phyloP scores from a whole-genome alignment of 2,797 vertebrate genomes.

The Crenichthys baileyi region DNA sequence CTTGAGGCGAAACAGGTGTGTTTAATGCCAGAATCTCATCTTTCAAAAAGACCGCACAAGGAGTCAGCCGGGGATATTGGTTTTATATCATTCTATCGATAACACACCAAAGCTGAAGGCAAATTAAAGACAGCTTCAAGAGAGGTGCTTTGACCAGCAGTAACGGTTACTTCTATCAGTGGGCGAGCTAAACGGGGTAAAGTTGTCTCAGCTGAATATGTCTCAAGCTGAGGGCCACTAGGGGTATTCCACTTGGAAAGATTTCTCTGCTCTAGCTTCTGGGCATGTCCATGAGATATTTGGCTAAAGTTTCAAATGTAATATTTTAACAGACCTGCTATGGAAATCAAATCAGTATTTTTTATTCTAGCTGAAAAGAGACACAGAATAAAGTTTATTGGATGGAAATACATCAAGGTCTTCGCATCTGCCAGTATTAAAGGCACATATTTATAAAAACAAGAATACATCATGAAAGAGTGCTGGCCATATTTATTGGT shows the following conservation, averaged over 20 bases:
- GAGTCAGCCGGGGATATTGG: constrained; percentile 62
- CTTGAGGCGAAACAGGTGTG: constrained; percentile 75
- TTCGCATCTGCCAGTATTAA: background rate
- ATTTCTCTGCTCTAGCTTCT: constrained; percentile 11
- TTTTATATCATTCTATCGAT: constrained; percentile 70
- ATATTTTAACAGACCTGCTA: constrained; percentile 10
- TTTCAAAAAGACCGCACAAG: constrained; percentile 67
- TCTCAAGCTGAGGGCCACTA: constrained; percentile 45
- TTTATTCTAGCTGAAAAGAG: background rate
- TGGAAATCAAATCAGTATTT: constrained; percentile 9
- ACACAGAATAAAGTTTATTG: background rate
- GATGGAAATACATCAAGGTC: background rate
- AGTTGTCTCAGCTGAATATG: constrained; percentile 55
- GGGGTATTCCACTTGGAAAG: constrained; percentile 41
- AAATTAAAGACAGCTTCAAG: constrained; percentile 67
- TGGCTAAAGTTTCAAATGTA: constrained; percentile 6
- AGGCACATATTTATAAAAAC: background rate
- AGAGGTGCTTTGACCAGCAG: constrained; percentile 61
- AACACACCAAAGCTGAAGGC: constrained; percentile 66
- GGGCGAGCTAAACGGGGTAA: constrained; percentile 51
- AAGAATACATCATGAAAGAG: constrained; percentile 5
- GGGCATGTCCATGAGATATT: constrained; percentile 7
- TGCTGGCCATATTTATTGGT: background rate
- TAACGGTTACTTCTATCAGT: constrained; percentile 63
- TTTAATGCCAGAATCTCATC: constrained; percentile 72